Base-by-base conservation (phyloP, 1,140 invertebrate genomes). In the Theocolax elegans region DNA sequence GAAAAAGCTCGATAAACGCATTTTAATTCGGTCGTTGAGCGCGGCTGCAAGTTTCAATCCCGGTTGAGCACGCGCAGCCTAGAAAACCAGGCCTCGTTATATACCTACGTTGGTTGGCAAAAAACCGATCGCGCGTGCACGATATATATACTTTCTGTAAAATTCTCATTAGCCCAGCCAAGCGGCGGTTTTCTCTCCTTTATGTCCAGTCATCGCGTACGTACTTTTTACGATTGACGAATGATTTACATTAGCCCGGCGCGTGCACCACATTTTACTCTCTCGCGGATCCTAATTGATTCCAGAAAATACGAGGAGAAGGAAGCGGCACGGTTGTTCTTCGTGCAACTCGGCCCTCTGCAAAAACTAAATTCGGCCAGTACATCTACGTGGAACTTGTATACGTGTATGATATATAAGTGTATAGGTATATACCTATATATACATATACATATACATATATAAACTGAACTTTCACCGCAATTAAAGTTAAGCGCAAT, bases 401-500 rank as follows among this genome's bases (percentile, higher is more conserved):
- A n/a, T n/a, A n/a, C n/a, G n/a, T n/a, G n/a, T n/a, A n/a, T n/a
- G n/a, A n/a, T n/a, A n/a, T n/a, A n/a, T n/a, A n/a, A n/a, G n/a
- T n/a, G n/a, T n/a, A n/a, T n/a, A 35, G 31, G 31, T 35, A 35
- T 35, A 35, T 35, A 35, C 31, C 4, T 35, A 10, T 35, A 35
- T 35, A 35, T 35, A 35, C n/a, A n/a, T n/a, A 35, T 4, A 10
- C 10, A 35, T 35, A 35, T 35, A 35, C 31, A 35, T 35, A 10
- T 35, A 35, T 35, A 35, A 6, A 35, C 21, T 74, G 74, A 77
- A 78, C 77, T 78, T 79, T 79, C 77, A 79, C 77, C 74, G 75
- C 71, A 71, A 76, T 76, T 78, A 77, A 76, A 71, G 67, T 75
- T 75, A 76, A 74, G 75, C 76, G 76, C 72, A 72, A 75, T 76